A percentile compares a stretch with the other conserved stretches of the same genome.
phyloP scores from a whole-genome alignment of 2,113 vertebrate species.

The Ictalurus furcatus region DNA sequence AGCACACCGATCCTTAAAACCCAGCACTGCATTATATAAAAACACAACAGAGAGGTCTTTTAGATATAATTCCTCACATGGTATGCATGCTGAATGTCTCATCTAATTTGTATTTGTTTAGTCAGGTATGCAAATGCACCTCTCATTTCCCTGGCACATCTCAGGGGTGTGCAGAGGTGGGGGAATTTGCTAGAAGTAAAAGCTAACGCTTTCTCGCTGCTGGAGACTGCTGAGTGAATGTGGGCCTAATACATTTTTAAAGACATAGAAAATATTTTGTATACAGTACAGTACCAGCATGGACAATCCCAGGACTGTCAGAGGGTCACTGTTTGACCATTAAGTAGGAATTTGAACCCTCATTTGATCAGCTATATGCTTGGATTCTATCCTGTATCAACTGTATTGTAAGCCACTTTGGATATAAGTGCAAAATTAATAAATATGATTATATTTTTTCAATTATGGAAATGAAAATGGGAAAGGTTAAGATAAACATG shows the following conservation, averaged over 20 bases:
- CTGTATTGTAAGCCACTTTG: background rate
- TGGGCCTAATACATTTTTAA: constrained; percentile 39
- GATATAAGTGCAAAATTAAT: background rate
- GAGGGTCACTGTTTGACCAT: background rate
- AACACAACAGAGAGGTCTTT: constrained; percentile 59
- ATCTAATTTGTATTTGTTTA: constrained; percentile 66
- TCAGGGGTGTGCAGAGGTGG: constrained; percentile 24
- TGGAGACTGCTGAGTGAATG: constrained; percentile 36
- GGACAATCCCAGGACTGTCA: background rate
- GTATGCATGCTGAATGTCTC: constrained; percentile 64
- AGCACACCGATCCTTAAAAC: constrained; percentile 56
- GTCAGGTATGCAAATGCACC: constrained; percentile 66
- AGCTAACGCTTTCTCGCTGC: constrained; percentile 42
- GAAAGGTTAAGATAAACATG: background rate
- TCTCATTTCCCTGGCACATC: constrained; percentile 62
- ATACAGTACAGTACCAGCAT: constrained; percentile 11
- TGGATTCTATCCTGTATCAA: background rate
- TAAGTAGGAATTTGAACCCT: background rate
- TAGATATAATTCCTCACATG: constrained; percentile 61
- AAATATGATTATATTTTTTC: background rate
- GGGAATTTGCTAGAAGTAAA: constrained; percentile 41
- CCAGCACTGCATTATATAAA: constrained; percentile 61
- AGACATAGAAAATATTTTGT: background rate
- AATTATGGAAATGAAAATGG: background rate
- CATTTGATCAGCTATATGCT: background rate